Percentiles rank a stretch among this genome's conserved stretches.
These are phyloP conservation scores for Calonectris borealis DNA, from an alignment of 2,113 vertebrate genomes.

Conservation along the genomic window DNA sequence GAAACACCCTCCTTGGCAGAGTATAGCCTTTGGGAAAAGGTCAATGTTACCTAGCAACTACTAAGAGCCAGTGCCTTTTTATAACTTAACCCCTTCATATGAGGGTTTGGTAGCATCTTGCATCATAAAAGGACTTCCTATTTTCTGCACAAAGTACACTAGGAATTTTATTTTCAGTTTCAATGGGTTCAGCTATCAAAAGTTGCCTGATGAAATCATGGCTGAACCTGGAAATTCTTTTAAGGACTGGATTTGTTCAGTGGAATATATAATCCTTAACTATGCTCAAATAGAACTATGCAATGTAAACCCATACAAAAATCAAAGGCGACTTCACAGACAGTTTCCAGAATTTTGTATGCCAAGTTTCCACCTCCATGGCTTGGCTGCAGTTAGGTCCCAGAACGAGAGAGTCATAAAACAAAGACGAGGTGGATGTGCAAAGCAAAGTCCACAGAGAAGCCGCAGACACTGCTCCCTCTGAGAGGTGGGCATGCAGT, in stretches of 20 bases:
- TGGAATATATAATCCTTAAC: background rate
- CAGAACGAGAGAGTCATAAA: background rate
- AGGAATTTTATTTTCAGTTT: background rate
- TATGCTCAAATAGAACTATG: background rate
- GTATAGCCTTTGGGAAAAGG: conserved; percentile 48
- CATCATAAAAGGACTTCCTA: background rate
- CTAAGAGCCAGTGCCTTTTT: background rate
- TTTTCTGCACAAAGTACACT: background rate
- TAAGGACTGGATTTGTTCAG: background rate
- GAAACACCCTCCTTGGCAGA: background rate
- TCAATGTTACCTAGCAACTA: conserved; percentile 64
- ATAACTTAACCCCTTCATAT: conserved; percentile 51
- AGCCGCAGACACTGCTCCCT: background rate
- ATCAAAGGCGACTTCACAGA: background rate
- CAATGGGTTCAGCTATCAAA: background rate
- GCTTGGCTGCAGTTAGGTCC: background rate
- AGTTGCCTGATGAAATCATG: background rate
- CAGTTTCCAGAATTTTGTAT: background rate
- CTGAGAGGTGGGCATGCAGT: background rate
- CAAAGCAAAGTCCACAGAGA: background rate
- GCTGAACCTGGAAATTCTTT: background rate
- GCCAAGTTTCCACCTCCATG: background rate
- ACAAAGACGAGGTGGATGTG: background rate
- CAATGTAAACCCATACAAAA: background rate
- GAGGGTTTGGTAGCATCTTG: background rate